Evolutionary conservation across 2,888 invertebrate species (phyloP).

Genomic region (Cactoblastis cactorum): DNA sequence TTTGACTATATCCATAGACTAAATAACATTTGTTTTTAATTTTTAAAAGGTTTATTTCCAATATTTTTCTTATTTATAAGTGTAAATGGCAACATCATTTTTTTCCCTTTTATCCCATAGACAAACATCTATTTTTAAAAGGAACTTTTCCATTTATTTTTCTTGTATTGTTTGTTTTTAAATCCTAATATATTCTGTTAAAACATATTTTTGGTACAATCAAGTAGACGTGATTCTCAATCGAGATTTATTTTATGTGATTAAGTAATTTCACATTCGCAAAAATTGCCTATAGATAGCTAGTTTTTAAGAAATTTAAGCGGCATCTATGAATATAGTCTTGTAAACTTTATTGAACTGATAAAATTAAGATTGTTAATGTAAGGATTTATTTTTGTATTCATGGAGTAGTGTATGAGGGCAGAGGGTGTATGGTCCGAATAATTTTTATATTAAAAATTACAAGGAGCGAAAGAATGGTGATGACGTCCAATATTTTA

Average conservation of each 20-base stretch:
- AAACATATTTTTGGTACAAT: neutral
- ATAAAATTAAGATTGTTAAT: constrained; percentile 57
- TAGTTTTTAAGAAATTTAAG: constrained; percentile 19
- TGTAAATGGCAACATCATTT: too few species aligned
- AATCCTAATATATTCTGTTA: too few species aligned
- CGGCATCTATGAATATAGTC: constrained; percentile 39
- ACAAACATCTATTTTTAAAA: too few species aligned
- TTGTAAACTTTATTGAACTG: constrained; percentile 63
- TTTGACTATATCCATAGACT: too few species aligned
- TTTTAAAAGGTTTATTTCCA: too few species aligned
- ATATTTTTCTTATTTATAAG: too few species aligned
- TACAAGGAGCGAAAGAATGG: constrained; percentile 63
- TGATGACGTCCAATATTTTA: constrained; percentile 63
- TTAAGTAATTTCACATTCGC: constrained; percentile 34
- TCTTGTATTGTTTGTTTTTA: too few species aligned
- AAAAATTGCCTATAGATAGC: constrained; percentile 38
- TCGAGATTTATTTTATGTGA: constrained; percentile 51
- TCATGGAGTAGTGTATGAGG: constrained; percentile 43
- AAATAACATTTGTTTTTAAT: too few species aligned
- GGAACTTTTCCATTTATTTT: too few species aligned
- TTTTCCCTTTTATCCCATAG: too few species aligned
- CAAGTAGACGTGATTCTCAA: constrained; percentile 16
- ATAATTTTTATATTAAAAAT: constrained; percentile 78
- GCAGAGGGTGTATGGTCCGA: constrained; percentile 50
- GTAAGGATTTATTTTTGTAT: constrained; percentile 54